A percentile compares a stretch with the other conserved stretches of the same genome.
phyloP scores from a whole-genome alignment of 2,113 vertebrate genomes.

The Neotragus pygmaeus region DNA sequence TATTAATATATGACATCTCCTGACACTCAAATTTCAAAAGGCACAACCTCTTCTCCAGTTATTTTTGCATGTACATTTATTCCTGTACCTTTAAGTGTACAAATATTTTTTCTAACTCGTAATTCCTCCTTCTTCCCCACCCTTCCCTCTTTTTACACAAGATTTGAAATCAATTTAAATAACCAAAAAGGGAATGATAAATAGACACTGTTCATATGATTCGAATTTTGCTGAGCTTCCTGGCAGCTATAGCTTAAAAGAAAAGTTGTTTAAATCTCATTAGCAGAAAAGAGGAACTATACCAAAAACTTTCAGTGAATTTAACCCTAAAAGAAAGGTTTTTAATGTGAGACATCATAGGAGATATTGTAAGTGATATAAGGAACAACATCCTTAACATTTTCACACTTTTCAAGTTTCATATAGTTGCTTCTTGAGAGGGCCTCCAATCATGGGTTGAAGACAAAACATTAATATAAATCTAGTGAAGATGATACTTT shows the following conservation, averaged over 20 bases:
- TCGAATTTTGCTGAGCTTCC: neutral
- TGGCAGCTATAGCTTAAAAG: neutral
- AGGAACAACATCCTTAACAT: neutral
- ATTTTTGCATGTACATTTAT: neutral
- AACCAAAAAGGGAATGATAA: neutral
- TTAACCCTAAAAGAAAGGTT: neutral
- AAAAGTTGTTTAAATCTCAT: neutral
- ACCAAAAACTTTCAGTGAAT: neutral
- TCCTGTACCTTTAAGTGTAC: neutral
- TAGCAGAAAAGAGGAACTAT: neutral
- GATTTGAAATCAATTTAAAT: neutral
- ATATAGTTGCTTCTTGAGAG: neutral
- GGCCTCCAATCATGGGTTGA: neutral
- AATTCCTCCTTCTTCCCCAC: neutral
- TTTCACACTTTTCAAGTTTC: neutral
- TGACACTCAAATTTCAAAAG: neutral
- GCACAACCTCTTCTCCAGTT: neutral
- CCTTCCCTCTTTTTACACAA: neutral
- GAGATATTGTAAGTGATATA: neutral
- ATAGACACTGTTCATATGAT: neutral
- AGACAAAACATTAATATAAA: neutral
- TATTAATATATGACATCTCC: neutral
- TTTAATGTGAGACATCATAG: neutral
- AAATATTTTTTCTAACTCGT: neutral
- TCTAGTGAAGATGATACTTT: neutral